These are phyloP conservation scores for Cantharis rufa DNA, from an alignment of 2,888 invertebrate species.

Conservation along the genomic window DNA sequence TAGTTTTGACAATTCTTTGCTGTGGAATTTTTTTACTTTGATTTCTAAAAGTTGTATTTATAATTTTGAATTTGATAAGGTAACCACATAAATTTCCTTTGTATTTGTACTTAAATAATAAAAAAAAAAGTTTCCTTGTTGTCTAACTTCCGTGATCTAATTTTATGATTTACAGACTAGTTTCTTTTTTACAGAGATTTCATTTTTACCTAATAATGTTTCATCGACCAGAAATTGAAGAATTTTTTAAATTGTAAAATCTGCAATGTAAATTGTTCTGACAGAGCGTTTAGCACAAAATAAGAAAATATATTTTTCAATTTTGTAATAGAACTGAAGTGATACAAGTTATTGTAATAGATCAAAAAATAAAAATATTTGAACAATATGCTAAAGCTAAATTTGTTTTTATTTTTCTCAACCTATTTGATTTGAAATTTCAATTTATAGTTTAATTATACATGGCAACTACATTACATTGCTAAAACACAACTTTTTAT, in stretches of 20 bases:
- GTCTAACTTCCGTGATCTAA: not conserved
- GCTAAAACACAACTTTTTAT: not conserved
- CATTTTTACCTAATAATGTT: not conserved
- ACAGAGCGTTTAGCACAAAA: not conserved
- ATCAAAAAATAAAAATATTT: not conserved
- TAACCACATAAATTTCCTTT: not conserved
- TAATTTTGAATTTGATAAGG: not conserved
- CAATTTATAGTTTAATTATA: not conserved
- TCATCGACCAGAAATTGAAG: not conserved
- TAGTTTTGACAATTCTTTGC: not conserved
- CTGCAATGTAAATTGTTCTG: not conserved
- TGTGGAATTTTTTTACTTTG: not conserved
- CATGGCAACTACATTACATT: not conserved
- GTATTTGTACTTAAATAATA: too few relatives aligned
- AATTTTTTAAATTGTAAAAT: not conserved
- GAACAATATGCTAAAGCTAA: not conserved
- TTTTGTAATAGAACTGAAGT: not conserved
- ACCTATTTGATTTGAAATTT: not conserved
- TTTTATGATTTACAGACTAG: not conserved
- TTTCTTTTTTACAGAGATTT: not conserved
- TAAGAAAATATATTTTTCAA: not conserved
- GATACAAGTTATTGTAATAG: not conserved
- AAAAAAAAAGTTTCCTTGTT: not conserved
- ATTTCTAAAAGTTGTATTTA: not conserved
- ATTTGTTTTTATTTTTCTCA: not conserved